These are phyloP conservation scores for Barnardius zonarius DNA, from an alignment of 2,113 vertebrate species.

Conservation along the genomic window DNA sequence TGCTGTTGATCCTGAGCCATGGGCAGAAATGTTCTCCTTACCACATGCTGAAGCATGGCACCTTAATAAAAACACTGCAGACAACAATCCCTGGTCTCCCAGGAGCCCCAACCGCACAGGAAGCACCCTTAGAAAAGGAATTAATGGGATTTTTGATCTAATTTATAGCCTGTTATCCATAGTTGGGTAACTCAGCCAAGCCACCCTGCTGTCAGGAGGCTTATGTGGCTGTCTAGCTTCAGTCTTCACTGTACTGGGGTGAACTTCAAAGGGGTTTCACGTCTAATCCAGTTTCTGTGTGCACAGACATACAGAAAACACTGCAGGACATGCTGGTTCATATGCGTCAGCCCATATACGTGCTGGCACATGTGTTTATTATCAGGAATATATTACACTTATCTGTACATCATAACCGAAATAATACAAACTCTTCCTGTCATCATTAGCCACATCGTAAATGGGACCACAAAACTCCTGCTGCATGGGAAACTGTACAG, in stretches of 20 bases:
- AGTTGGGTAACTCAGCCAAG: not conserved
- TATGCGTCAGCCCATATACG: conserved; percentile 51
- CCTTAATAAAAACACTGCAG: not conserved
- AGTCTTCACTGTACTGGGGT: fast-evolving
- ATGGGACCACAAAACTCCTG: conserved; percentile 24
- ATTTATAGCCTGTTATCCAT: not conserved
- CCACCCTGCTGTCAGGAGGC: not conserved
- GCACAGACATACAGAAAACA: not conserved
- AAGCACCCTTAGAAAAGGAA: not conserved
- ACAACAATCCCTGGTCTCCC: not conserved
- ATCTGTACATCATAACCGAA: conserved; percentile 66
- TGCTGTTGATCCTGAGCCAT: not conserved
- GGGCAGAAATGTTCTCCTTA: not conserved
- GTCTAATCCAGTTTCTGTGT: not conserved
- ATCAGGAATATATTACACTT: conserved; percentile 70
- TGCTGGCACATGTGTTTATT: conserved; percentile 56
- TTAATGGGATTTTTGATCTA: not conserved
- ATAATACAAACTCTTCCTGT: conserved; percentile 55
- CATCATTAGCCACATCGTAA: conserved; percentile 46
- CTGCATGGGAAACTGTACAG: conserved; percentile 61
- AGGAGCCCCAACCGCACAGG: fast-evolving
- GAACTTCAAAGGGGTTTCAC: not conserved
- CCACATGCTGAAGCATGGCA: fast-evolving
- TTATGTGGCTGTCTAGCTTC: not conserved
- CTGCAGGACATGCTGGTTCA: not conserved